Percentiles rank a stretch among this genome's conserved stretches.
These are phyloP conservation scores for Agonum fuliginosum DNA, from an alignment of 2,888 invertebrate species.

Conservation along the genomic window DNA sequence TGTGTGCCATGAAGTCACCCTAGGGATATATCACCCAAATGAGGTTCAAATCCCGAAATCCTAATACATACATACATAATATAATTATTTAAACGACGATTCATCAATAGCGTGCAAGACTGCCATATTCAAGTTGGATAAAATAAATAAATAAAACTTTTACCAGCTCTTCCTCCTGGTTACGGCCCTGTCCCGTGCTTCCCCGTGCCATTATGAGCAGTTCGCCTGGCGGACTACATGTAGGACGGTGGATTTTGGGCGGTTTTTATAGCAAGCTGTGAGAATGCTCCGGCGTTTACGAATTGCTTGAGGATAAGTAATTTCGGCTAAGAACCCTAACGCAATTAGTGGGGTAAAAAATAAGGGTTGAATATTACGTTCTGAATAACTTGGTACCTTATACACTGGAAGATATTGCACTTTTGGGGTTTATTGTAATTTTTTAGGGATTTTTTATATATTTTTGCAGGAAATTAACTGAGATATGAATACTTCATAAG, in stretches of 20 bases:
- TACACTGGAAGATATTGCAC: constrained; percentile 18
- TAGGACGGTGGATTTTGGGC: neutral
- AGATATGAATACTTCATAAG: too few species aligned
- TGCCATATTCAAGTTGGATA: too few species aligned
- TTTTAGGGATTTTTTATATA: neutral
- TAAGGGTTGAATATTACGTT: constrained; percentile 72
- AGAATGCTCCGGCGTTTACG: constrained; percentile 15
- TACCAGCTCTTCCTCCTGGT: neutral
- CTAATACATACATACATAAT: too few species aligned
- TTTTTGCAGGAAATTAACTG: too few species aligned
- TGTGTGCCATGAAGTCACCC: too few species aligned
- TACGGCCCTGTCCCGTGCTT: constrained; percentile 10
- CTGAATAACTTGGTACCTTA: constrained; percentile 5
- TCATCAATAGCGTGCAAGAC: too few species aligned
- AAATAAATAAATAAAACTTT: neutral
- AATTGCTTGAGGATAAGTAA: constrained; percentile 75
- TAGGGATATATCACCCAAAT: too few species aligned
- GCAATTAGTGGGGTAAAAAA: constrained; percentile 35
- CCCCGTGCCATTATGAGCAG: constrained; percentile 32
- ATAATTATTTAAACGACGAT: too few species aligned
- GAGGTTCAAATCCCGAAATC: too few species aligned
- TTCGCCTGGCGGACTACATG: constrained; percentile 40
- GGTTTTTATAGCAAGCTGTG: constrained; percentile 1
- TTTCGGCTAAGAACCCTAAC: constrained; percentile 78
- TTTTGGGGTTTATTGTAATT: neutral